These are phyloP conservation scores for Meghimatium bilineatum DNA, from an alignment of 2,888 invertebrate genomes.

Conservation along the genomic window DNA sequence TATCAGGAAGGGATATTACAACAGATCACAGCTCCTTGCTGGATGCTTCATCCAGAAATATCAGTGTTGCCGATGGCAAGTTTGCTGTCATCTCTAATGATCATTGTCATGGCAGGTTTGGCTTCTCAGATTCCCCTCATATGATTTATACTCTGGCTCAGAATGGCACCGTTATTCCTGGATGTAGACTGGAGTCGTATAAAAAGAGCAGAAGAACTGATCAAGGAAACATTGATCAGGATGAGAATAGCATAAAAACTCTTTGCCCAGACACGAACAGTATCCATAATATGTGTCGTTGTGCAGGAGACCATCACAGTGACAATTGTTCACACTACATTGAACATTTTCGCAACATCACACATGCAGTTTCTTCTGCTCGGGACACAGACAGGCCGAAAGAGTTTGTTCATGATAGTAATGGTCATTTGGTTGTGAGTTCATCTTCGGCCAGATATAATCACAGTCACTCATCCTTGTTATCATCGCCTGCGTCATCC, in stretches of 20 bases:
- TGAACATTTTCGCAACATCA: not conserved
- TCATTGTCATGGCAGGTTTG: not conserved
- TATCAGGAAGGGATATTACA: not conserved
- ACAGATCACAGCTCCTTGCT: not conserved
- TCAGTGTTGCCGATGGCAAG: not conserved
- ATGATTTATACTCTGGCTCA: not conserved
- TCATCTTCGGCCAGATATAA: constrained; percentile 11
- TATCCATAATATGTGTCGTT: constrained; percentile 4
- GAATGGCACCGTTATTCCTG: not conserved
- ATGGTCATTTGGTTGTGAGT: constrained; percentile 11
- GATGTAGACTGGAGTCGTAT: not conserved
- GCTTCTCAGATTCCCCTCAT: not conserved
- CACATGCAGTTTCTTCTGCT: not conserved
- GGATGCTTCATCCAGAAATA: not conserved
- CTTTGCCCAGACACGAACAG: not conserved
- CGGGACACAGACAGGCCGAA: constrained; percentile 3
- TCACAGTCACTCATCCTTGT: constrained; percentile 15
- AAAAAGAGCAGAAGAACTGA: not conserved
- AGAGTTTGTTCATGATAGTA: not conserved
- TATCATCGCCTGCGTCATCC: constrained; percentile 11
- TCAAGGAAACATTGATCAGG: not conserved
- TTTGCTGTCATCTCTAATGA: not conserved
- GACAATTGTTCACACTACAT: not conserved
- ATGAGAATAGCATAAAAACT: not conserved
- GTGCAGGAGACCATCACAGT: not conserved